Evolutionary conservation across 1,140 invertebrate genomes (phyloP), one percentile per base, ranked within the genome.

Genomic region (Drosophila novamexicana): DNA sequence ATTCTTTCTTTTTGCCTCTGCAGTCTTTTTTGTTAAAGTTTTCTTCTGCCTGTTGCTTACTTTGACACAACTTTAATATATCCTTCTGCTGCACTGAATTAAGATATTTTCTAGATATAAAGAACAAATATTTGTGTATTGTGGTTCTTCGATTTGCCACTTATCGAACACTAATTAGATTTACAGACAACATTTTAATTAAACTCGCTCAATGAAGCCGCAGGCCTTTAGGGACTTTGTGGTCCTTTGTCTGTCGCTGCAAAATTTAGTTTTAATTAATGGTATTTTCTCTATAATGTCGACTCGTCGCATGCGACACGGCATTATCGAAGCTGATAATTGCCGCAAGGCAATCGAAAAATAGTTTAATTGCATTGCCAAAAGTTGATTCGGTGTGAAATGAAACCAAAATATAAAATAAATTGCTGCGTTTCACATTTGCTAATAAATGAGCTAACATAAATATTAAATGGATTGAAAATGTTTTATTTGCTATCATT

Each of bases 251-350:
- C 45, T 42, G 42, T 29, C 22, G 40, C 40, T 29, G 4, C 18
- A 6, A 50, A 57, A 68, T 68, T 53, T 8, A 58, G 65, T 69
- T 69, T 74, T 74, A 74, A 74, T 74, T 68, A 74, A 74, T 63
- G 65, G 36, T 37, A 74, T 69, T 69, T 62, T 34, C 56, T 50
- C 14, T 72, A 66, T 58, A 39, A 54, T 34, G 18, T 34, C 18
- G 54, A 29, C 18, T 29, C 40, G 42, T 40, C 64, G 34, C 18
- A 29, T 29, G 22, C 22, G 22, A 29, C 22, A 29, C 22, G 22
- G 22, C 22, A 73, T 67, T 73, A 54, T 54, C 50, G 42, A 5
- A 36, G 36, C 66, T 49, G 36, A 57, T 57, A 62, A 74, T 74
- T 69, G 71, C 56, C 18, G 44, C 42, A 61, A 73, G 65, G 22